Conservation (phyloP, 2,888 invertebrate species). For the Mesodorylaimus sp. region DNA sequence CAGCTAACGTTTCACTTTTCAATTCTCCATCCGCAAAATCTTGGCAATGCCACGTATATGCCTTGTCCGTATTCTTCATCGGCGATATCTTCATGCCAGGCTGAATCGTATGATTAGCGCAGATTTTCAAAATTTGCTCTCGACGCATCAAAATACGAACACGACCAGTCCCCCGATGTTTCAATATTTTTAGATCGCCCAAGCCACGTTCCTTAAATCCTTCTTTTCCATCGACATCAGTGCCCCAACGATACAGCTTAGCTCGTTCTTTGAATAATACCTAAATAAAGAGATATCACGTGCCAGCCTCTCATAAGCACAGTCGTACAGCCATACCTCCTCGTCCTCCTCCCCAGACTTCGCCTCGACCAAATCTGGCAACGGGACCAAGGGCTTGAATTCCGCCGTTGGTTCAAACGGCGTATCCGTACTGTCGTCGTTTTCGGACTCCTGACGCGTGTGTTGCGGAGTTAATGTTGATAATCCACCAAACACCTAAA, state of each 20-base stretch:
- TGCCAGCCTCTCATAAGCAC: too few species aligned
- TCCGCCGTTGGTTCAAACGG: constrained; percentile 15
- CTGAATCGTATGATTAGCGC: constrained; percentile 24
- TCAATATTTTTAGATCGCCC: constrained; percentile 39
- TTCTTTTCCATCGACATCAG: constrained; percentile 21
- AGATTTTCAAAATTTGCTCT: constrained; percentile 48
- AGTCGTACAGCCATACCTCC: constrained; percentile 15
- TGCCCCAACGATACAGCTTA: constrained; percentile 31
- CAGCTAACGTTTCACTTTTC: constrained; percentile 51
- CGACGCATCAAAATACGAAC: constrained; percentile 67
- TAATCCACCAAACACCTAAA: too few species aligned
- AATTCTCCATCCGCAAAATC: constrained; percentile 57
- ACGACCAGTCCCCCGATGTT: constrained; percentile 46
- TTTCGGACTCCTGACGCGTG: not conserved
- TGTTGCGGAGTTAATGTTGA: too few species aligned
- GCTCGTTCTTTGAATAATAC: constrained; percentile 30
- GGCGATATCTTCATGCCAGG: constrained; percentile 45
- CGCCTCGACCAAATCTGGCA: constrained; percentile 23
- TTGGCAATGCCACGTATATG: constrained; percentile 54
- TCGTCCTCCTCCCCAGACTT: constrained; percentile 28
- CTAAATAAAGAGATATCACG: too few species aligned
- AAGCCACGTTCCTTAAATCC: constrained; percentile 37
- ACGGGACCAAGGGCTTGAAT: constrained; percentile 22
- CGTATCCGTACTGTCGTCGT: constrained; percentile 7
- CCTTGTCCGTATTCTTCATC: constrained; percentile 17